These are phyloP conservation scores for Distichodus sexfasciatus DNA, from an alignment of 2,797 vertebrate genomes.

Conservation along the genomic window DNA sequence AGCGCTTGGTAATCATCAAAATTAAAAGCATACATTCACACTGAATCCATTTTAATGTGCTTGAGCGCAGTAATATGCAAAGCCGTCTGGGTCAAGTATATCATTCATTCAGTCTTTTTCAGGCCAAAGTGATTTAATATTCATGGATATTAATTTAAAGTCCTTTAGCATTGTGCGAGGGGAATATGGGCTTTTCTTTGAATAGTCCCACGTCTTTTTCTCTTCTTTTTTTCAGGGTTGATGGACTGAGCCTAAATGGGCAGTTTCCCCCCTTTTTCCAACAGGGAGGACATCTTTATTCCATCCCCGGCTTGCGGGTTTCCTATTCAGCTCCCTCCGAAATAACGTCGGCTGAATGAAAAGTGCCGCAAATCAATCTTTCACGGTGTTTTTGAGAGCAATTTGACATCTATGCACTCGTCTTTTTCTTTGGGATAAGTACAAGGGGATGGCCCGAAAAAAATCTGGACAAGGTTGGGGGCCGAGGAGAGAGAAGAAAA, in stretches of 20 bases:
- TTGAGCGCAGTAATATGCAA: conserved; percentile 53
- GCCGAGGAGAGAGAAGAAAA: conserved; percentile 59
- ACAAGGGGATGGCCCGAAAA: conserved; percentile 71
- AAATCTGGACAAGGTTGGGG: conserved; percentile 72
- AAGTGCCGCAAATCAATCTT: conserved; percentile 85
- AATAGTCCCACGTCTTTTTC: conserved; percentile 75
- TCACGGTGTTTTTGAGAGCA: conserved; percentile 82
- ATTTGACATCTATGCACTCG: conserved; percentile 76
- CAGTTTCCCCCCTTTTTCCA: conserved; percentile 63
- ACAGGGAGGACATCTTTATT: conserved; percentile 86
- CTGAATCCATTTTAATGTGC: conserved; percentile 44
- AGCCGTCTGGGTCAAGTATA: conserved; percentile 55
- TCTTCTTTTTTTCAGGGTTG: conserved; percentile 77
- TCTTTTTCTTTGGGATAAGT: conserved; percentile 70
- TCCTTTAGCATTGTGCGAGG: conserved; percentile 78
- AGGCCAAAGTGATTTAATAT: conserved; percentile 79
- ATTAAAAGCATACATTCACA: conserved; percentile 34
- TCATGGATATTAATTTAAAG: conserved; percentile 91
- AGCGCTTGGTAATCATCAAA: conserved; percentile 8
- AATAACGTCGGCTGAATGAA: conserved; percentile 76
- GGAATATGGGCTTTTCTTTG: conserved; percentile 76
- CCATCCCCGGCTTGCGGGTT: conserved; percentile 74
- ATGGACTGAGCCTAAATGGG: conserved; percentile 83
- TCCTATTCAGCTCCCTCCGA: conserved; percentile 76
- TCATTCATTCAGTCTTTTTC: conserved; percentile 57